A percentile compares a stretch with the other conserved stretches of the same genome.
Conservation (phyloP, 92 coral and sea anemone genomes). For the Ricordea florida region DNA sequence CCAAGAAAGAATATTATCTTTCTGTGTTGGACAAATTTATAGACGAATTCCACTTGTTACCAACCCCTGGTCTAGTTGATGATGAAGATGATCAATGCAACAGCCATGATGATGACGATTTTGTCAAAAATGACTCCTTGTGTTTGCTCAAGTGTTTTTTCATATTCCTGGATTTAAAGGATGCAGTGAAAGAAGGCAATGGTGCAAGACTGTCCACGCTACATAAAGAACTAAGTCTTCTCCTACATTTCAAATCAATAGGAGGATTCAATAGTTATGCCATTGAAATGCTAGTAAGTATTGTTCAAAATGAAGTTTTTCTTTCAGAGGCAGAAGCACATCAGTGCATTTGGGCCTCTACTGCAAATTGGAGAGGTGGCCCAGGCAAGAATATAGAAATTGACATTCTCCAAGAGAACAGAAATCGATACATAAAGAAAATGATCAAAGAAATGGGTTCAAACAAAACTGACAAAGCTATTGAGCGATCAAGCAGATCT, state of each 20-base stretch:
- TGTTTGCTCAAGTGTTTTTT: conserved; percentile 4
- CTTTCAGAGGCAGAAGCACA: conserved; percentile 63
- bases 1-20: not conserved
- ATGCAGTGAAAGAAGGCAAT: conserved; percentile 51
- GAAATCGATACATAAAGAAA: conserved; percentile 43
- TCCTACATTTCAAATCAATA: conserved; percentile 44
- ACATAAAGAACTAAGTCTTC: conserved; percentile 52
- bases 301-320: conserved; percentile 1
- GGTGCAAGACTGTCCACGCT: conserved; percentile 53
- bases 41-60: not conserved
- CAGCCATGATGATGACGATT: not conserved
- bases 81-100: not conserved
- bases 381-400: conserved; percentile 40
- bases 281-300: conserved; percentile 60
- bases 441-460: conserved; percentile 53
- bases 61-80: not conserved
- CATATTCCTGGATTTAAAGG: conserved; percentile 1
- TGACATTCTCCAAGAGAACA: conserved; percentile 1
- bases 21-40: no score
- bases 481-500: conserved; percentile 43
- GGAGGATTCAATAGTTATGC: conserved; percentile 38
- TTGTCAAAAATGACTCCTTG: conserved; percentile 6
- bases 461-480: conserved; percentile 59
- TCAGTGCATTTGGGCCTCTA: conserved; percentile 54
- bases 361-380: conserved; percentile 67